These are phyloP conservation scores for Choristoneura rosaceana DNA, from an alignment of 2,888 invertebrate genomes.

Conservation along the genomic window DNA sequence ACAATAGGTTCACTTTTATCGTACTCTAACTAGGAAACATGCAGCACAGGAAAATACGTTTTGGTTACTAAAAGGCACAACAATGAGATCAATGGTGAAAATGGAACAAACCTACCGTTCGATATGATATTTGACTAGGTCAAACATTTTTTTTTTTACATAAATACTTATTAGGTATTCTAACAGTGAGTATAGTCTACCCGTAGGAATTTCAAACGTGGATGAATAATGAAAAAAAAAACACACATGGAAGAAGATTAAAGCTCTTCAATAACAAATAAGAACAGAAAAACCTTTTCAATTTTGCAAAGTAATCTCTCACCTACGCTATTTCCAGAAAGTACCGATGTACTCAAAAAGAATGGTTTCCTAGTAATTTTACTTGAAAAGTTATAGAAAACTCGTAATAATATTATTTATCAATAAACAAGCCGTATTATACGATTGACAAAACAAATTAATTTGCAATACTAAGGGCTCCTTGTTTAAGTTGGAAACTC, in stretches of 20 bases:
- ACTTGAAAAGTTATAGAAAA: not conserved
- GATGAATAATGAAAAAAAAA: not conserved
- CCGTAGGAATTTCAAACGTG: not conserved
- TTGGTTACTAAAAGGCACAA: not conserved
- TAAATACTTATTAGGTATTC: too few species aligned
- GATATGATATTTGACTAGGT: too few species aligned
- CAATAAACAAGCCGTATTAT: not conserved
- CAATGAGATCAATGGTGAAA: not conserved
- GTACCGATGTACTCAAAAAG: not conserved
- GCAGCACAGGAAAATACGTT: conserved; percentile 12
- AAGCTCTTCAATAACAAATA: too few species aligned
- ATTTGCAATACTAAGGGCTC: conserved; percentile 1
- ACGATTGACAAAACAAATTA: conserved; percentile 1
- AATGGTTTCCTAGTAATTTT: not conserved
- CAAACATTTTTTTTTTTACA: too few species aligned
- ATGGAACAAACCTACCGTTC: too few species aligned
- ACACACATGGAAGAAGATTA: too few species aligned
- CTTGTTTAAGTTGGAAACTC: not conserved
- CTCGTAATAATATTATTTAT: not conserved
- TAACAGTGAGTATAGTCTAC: too few species aligned
- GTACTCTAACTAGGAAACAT: conserved; percentile 21
- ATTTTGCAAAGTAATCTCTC: not conserved
- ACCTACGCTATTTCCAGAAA: not conserved
- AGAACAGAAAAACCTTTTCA: not conserved
- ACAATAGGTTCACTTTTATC: conserved; percentile 36